phyloP scores from a whole-genome alignment of 2,888 invertebrate species.

The Chirona hameri region DNA sequence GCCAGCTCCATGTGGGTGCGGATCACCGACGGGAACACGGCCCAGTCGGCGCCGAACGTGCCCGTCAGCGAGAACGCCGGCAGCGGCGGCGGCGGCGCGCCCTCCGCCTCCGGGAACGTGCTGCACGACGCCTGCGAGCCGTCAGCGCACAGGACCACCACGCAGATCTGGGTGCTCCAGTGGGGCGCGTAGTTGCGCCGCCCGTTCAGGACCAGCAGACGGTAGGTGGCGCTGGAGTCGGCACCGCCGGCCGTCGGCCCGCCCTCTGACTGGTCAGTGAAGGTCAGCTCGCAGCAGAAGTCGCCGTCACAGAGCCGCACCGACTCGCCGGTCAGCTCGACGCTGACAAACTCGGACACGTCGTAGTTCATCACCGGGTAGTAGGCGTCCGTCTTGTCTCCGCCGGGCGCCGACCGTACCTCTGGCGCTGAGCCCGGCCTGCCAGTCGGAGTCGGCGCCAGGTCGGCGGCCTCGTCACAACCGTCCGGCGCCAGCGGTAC shows the following conservation, averaged over 20 bases:
- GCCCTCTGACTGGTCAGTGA: not conserved
- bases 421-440: not conserved
- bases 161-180: conserved; percentile 1
- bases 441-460: no score
- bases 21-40: not conserved
- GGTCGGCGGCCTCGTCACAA: no score
- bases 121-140: not conserved
- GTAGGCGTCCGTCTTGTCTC: not conserved
- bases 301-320: conserved; percentile 6
- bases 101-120: not conserved
- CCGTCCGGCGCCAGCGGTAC: not conserved
- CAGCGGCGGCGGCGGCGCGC: not conserved
- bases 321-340: not conserved
- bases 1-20: not conserved
- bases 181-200: not conserved
- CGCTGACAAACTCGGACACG: not conserved
- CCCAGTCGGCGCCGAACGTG: not conserved
- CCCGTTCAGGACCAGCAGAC: not conserved
- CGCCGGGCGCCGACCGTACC: not conserved
- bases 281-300: not conserved
- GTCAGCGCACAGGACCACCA: not conserved
- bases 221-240: not conserved
- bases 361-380: not conserved
- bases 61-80: not conserved
- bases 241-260: not conserved